Conservation (phyloP, 2,797 vertebrate genomes). For the Cheirogaleus major region DNA sequence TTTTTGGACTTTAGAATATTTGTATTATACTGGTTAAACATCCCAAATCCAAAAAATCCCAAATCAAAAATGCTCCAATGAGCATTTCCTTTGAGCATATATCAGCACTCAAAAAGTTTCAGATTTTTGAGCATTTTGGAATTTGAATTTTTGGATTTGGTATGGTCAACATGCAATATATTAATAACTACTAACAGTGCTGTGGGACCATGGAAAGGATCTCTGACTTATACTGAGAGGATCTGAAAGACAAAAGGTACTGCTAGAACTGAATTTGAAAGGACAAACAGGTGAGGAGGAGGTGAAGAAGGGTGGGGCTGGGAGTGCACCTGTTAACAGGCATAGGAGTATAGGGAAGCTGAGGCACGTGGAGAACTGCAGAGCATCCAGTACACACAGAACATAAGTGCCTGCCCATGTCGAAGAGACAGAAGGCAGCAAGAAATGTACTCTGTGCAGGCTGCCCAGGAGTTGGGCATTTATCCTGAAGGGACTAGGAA, state of each 20-base stretch:
- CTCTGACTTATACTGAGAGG: neutral
- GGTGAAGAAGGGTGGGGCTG: neutral
- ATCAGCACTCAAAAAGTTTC: neutral
- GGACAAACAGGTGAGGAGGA: neutral
- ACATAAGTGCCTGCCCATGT: neutral
- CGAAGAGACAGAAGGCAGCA: neutral
- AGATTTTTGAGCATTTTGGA: neutral
- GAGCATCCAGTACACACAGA: neutral
- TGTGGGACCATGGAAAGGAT: neutral
- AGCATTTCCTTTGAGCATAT: neutral
- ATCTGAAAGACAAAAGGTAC: neutral
- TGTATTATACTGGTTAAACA: neutral
- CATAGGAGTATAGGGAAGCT: neutral
- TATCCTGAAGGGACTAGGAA: neutral
- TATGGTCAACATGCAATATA: neutral
- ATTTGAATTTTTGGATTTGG: neutral
- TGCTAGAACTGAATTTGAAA: constrained; percentile 31
- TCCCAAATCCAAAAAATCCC: neutral
- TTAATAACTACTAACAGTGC: neutral
- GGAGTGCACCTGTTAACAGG: neutral
- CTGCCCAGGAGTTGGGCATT: neutral
- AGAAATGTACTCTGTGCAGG: neutral
- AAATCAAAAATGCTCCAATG: neutral
- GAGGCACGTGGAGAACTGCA: neutral
- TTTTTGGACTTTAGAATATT: neutral